phyloP scores from a whole-genome alignment of 2,888 invertebrate species.

The Cerceris rybyensis region DNA sequence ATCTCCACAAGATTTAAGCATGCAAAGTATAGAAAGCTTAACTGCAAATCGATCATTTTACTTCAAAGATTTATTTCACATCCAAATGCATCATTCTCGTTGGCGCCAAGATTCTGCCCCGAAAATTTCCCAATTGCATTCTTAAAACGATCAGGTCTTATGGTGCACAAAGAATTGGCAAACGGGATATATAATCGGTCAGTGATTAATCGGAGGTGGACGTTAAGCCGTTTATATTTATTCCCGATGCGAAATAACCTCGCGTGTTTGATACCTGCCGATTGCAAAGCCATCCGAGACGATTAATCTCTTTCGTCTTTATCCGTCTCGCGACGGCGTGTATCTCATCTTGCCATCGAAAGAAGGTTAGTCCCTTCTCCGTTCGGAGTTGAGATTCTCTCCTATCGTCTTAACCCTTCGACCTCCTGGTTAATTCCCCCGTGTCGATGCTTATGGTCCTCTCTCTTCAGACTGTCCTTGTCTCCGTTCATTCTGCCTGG shows the following conservation, averaged over 20 bases:
- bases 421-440: slow-evolving; percentile 47
- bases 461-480: slow-evolving; percentile 1
- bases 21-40: no score
- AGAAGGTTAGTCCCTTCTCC: slow-evolving; percentile 32
- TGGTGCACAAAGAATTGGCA: no score
- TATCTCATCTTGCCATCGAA: slow-evolving; percentile 50
- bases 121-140: no score
- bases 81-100: no score
- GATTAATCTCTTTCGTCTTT: slow-evolving; percentile 49
- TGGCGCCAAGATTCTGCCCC: no score
- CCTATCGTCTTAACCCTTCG: slow-evolving; percentile 49
- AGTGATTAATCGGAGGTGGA: not conserved
- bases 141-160: no score
- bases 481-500: not conserved
- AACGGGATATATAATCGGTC: not conserved
- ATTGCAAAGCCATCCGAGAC: slow-evolving; percentile 35
- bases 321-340: slow-evolving; percentile 35
- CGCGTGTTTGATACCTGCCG: slow-evolving; percentile 40
- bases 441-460: slow-evolving; percentile 24
- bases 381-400: slow-evolving; percentile 23
- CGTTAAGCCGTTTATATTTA: slow-evolving; percentile 27
- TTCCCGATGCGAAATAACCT: slow-evolving; percentile 31
- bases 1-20: no score
- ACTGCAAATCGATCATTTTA: no score
- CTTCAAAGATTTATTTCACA: no score